Evolutionary conservation across 2,888 invertebrate genomes (phyloP), one percentile per base, ranked within the genome.

Genomic region (Aromia moschata): DNA sequence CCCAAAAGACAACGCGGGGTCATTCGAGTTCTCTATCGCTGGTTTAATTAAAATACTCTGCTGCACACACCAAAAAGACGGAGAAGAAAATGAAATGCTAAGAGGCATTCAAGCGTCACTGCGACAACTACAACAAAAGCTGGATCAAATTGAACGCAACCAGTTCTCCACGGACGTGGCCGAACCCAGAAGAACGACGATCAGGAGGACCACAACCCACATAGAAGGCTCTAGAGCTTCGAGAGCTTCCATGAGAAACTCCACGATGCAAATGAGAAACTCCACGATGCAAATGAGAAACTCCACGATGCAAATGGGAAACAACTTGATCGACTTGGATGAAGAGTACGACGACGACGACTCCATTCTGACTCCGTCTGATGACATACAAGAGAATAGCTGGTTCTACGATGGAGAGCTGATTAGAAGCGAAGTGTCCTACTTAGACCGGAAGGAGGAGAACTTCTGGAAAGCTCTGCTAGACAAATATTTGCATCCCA

Each of bases 391-490:
- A 45, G 70, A 70, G 31, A 74, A 77, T 56, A 77, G 71, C 60
- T 93, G 92, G 93, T 81, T 91, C 31, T 88, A 89, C 66, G 90
- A 91, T 70, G 84, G 85, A 15, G 83, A 84, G 17, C 77, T 93
- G 9, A 58, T 62, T 4, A 83, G 86, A 60, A 90, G 90, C 0
- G 86, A 87, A 45, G 83, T 89, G 1, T 87, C 87, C 33, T 87
- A 86, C 70, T 80, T 94, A 36, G 80, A 85, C 0, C 83, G 85
- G 10, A 81, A 84, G 37, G 94, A 95, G 77, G 85, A 85, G 45
- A 80, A 81, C 14, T 95, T 95, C 80, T 95, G 93, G 93, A 84
- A 84, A 54, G 88, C 89, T 49, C 79, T 94, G 49, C 87, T 94
- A 51, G 85, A 86, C 41, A 87, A 87, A 73, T 93, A 94, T 78